Percentiles rank a stretch among this genome's conserved stretches.
These are phyloP conservation scores for Nemopilema nomurai DNA, from an alignment of 30 jellyfish, hydroid and myxozoan genomes.

Conservation along the genomic window DNA sequence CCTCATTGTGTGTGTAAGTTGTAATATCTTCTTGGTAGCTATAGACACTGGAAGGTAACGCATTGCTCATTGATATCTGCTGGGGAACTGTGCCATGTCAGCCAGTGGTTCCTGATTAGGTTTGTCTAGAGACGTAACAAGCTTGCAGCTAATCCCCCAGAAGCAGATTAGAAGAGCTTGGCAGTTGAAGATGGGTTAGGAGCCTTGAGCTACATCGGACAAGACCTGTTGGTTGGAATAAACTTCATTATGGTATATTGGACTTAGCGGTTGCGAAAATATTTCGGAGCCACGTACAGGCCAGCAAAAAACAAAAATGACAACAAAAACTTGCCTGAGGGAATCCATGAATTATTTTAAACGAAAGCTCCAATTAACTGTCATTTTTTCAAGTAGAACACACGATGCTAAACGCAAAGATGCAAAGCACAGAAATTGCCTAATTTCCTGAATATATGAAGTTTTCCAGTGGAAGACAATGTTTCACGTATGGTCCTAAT, in stretches of 20 bases:
- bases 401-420: neutral
- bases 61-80: neutral
- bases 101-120: neutral
- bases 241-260: neutral
- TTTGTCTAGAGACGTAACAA: neutral
- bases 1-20: neutral
- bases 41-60: neutral
- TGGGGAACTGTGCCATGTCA: neutral
- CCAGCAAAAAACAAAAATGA: neutral
- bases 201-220: neutral
- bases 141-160: neutral
- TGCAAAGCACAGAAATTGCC: neutral
- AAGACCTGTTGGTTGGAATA: neutral
- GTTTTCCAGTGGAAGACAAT: neutral
- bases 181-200: neutral
- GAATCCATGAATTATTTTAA: too few relatives aligned
- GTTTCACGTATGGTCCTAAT: neutral
- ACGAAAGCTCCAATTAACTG: neutral
- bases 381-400: neutral
- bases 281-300: neutral
- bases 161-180: neutral
- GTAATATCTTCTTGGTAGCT: neutral
- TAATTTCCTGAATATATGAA: neutral
- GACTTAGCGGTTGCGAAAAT: neutral
- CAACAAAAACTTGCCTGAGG: neutral